A percentile compares a stretch with the other conserved stretches of the same genome.
Evolutionary conservation across 2,888 invertebrate genomes (phyloP).

Genomic region (Microplitis manilae): DNA sequence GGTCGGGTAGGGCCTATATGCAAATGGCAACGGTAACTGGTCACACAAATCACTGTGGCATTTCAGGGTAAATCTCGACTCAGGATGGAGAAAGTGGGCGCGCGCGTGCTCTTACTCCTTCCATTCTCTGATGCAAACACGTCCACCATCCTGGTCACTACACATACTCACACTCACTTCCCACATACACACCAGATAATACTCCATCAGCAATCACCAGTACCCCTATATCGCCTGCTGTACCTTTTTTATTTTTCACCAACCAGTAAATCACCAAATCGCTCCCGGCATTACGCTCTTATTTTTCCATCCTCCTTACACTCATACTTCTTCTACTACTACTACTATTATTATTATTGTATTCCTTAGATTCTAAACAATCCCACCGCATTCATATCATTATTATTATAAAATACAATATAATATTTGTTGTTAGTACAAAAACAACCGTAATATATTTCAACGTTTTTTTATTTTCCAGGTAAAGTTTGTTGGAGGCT

Average conservation of each 20-base stretch:
- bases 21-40: slow-evolving; percentile 60
- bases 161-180: slow-evolving; percentile 3
- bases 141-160: not conserved
- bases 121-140: not conserved
- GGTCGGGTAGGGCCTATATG: slow-evolving; percentile 51
- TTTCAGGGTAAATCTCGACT: slow-evolving; percentile 54
- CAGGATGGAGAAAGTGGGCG: slow-evolving; percentile 18
- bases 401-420: not conserved
- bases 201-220: not conserved
- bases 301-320: slow-evolving; percentile 51
- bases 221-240: slow-evolving; percentile 12
- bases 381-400: slow-evolving; percentile 28
- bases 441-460: not conserved
- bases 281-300: slow-evolving; percentile 65
- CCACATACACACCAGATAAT: slow-evolving; percentile 16
- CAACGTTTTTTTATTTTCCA: not conserved
- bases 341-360: not conserved
- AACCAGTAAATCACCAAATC: slow-evolving; percentile 63
- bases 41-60: slow-evolving; percentile 61
- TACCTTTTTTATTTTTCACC: slow-evolving; percentile 37
- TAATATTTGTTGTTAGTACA: not conserved
- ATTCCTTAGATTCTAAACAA: slow-evolving; percentile 45
- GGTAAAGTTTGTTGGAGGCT: not conserved
- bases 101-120: slow-evolving; percentile 35
- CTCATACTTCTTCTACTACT: not conserved